phyloP scores from a whole-genome alignment of 1,140 invertebrate genomes.

The Apis cerana region DNA sequence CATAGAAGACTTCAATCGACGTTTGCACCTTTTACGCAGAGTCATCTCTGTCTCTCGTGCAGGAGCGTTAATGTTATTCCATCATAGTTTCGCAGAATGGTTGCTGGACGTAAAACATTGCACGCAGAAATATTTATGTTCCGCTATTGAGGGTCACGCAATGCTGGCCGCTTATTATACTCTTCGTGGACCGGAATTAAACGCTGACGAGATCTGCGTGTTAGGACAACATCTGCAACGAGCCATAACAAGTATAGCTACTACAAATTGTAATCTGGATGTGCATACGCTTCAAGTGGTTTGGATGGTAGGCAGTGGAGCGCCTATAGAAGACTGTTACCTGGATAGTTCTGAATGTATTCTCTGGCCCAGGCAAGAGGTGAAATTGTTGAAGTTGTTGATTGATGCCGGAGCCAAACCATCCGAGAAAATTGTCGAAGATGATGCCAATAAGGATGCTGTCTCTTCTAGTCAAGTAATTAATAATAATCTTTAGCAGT shows the following conservation, averaged over 20 bases:
- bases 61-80: conserved; percentile 89
- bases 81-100: conserved; percentile 97
- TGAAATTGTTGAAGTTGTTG: conserved; percentile 84
- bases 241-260: conserved; percentile 66
- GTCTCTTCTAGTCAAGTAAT: conserved; percentile 81
- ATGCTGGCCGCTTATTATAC: conserved; percentile 94
- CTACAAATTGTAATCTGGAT: conserved; percentile 77
- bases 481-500: background rate
- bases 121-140: conserved; percentile 95
- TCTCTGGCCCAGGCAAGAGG: conserved; percentile 81
- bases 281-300: conserved; percentile 85
- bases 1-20: conserved; percentile 91
- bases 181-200: conserved; percentile 81
- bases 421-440: conserved; percentile 80
- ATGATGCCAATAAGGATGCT: conserved; percentile 79
- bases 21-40: conserved; percentile 89
- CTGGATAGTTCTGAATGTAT: conserved; percentile 80
- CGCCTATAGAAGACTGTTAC: conserved; percentile 85
- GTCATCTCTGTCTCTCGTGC: conserved; percentile 85
- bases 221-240: conserved; percentile 78
- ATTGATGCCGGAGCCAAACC: conserved; percentile 85
- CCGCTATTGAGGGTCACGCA: conserved; percentile 92
- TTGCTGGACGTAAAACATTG: conserved; percentile 97
- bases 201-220: conserved; percentile 79
- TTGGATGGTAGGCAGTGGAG: conserved; percentile 86